A percentile compares a stretch with the other conserved stretches of the same genome.
These are phyloP conservation scores for Eretmochelys imbricata DNA, from an alignment of 2,113 vertebrate species.

Conservation along the genomic window DNA sequence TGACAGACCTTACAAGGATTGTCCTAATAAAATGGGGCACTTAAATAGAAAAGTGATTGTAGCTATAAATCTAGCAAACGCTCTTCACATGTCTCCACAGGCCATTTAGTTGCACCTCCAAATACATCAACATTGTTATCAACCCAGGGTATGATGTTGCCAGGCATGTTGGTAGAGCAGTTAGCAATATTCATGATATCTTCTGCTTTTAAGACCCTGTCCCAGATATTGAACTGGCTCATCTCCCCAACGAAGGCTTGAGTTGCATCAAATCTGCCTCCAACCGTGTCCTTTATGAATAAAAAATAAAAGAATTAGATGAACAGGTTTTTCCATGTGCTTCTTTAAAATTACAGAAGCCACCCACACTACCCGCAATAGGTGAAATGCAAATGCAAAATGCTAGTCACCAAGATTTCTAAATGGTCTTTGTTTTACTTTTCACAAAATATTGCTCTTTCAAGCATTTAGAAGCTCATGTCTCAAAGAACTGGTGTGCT, in stretches of 20 bases:
- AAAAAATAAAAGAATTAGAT: conserved; percentile 37
- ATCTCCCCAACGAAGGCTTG: conserved; percentile 98
- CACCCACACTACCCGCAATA: not conserved
- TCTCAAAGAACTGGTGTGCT: not conserved
- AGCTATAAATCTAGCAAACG: conserved; percentile 92
- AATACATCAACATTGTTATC: conserved; percentile 95
- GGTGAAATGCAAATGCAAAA: not conserved
- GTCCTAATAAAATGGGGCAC: conserved; percentile 67
- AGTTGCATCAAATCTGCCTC: conserved; percentile 95
- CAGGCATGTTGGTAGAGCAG: conserved; percentile 96
- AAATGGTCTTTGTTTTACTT: not conserved
- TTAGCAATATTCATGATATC: conserved; percentile 95
- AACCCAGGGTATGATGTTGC: conserved; percentile 96
- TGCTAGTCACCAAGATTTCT: not conserved
- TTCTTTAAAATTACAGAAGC: not conserved
- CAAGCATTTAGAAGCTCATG: not conserved
- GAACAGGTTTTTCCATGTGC: conserved; percentile 9
- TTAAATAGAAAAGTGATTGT: conserved; percentile 14
- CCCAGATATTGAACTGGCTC: conserved; percentile 99
- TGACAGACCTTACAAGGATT: conserved; percentile 62
- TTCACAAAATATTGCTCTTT: not conserved
- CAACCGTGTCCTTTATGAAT: conserved; percentile 90
- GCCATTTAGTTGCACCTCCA: conserved; percentile 92
- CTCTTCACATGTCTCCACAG: conserved; percentile 95
- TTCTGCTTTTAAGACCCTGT: conserved; percentile 91